Percentiles rank a stretch among this genome's conserved stretches.
Evolutionary conservation across 2,797 vertebrate genomes (phyloP).

Genomic region (Falco rusticolus): DNA sequence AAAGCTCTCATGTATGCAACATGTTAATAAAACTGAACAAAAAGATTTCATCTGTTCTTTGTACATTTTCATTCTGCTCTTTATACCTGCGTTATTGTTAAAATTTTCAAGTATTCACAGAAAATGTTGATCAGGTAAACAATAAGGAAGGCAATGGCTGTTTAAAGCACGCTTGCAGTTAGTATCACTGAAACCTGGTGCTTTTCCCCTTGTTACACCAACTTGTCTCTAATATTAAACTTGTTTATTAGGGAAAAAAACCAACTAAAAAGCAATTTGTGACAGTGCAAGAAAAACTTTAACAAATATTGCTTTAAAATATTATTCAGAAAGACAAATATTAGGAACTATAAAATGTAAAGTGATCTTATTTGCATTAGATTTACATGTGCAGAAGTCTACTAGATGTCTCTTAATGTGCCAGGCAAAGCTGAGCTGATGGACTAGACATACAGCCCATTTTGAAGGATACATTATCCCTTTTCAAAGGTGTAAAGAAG

Average conservation of each 20-base stretch:
- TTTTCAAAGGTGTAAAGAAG: constrained; percentile 79
- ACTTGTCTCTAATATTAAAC: constrained; percentile 74
- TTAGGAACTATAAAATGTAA: constrained; percentile 79
- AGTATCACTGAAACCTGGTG: constrained; percentile 65
- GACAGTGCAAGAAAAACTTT: constrained; percentile 77
- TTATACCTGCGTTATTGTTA: constrained; percentile 77
- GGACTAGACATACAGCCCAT: constrained; percentile 65
- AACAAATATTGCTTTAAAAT: constrained; percentile 81
- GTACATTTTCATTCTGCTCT: constrained; percentile 73
- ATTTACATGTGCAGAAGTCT: constrained; percentile 81
- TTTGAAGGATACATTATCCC: constrained; percentile 74
- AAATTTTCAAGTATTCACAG: constrained; percentile 82
- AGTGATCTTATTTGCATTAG: constrained; percentile 80
- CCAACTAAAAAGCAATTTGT: constrained; percentile 74
- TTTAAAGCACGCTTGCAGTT: constrained; percentile 73
- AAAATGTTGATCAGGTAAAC: constrained; percentile 80
- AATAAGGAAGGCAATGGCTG: constrained; percentile 79
- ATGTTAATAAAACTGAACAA: constrained; percentile 69
- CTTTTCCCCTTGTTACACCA: constrained; percentile 67
- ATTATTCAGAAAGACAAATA: constrained; percentile 78
- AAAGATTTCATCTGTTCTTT: constrained; percentile 59
- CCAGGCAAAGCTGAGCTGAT: constrained; percentile 73
- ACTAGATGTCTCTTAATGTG: constrained; percentile 72
- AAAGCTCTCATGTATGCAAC: constrained; percentile 69
- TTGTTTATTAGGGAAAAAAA: constrained; percentile 55